phyloP scores from a whole-genome alignment of 2,888 invertebrate species.

The Hecatera dysodea region DNA sequence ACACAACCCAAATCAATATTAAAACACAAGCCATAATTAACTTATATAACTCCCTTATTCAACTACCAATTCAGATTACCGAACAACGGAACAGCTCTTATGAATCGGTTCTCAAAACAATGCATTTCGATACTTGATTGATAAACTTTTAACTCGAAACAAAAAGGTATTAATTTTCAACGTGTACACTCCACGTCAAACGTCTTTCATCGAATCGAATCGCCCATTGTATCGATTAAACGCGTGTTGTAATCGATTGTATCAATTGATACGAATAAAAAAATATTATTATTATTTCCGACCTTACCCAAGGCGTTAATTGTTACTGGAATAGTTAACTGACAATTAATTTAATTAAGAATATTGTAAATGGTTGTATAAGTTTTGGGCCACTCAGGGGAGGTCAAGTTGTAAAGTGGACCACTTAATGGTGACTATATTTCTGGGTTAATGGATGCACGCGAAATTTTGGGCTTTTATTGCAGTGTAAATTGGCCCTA shows the following conservation, averaged over 20 bases:
- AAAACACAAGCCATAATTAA: constrained; percentile 28
- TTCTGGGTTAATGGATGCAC: background rate
- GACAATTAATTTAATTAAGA: constrained; percentile 85
- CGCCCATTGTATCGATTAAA: constrained; percentile 84
- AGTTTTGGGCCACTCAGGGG: constrained; percentile 68
- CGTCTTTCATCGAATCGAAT: constrained; percentile 82
- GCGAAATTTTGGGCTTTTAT: constrained; percentile 6
- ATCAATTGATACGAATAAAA: constrained; percentile 77
- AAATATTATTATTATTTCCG: constrained; percentile 83
- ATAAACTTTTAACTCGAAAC: constrained; percentile 63
- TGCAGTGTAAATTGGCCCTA: background rate
- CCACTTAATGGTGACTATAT: constrained; percentile 34
- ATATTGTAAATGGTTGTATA: constrained; percentile 77
- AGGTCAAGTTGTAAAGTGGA: constrained; percentile 66
- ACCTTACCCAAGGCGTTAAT: constrained; percentile 86
- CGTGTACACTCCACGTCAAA: constrained; percentile 71
- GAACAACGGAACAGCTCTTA: constrained; percentile 45
- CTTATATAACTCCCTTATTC: constrained; percentile 52
- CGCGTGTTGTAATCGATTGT: constrained; percentile 84
- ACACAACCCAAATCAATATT: constrained; percentile 24
- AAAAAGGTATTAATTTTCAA: constrained; percentile 68
- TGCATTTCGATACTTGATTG: constrained; percentile 62
- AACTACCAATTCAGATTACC: constrained; percentile 60
- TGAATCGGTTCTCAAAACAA: constrained; percentile 61
- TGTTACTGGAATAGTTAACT: constrained; percentile 78